Base-by-base conservation (phyloP, 1,140 invertebrate species). In the Leptinotarsa texana region DNA sequence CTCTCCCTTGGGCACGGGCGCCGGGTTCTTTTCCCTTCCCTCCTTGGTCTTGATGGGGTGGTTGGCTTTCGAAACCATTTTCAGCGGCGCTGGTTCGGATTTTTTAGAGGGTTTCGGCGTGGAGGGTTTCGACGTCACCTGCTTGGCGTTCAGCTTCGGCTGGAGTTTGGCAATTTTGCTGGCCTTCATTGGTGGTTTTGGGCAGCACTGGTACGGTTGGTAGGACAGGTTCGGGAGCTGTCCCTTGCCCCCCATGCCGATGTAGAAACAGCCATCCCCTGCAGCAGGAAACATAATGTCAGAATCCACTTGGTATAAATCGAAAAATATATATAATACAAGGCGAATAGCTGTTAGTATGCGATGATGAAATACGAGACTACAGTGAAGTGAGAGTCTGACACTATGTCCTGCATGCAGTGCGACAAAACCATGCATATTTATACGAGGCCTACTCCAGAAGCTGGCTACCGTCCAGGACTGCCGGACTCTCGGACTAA, bases 261-360 rank as follows among this genome's bases (percentile, higher is more conserved):
- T 93, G 93, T 94, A 94, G 93, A 95, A 95, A 93, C 94, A 95
- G 92, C 93, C 93, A 92, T 95, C 93, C 93, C 94, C 93, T 95
- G 93, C 90, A 89, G 80, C 83, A 85, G 87, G 86, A 87, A 84
- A 90, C 89, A 88, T 88, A 89, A 89, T 88, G 88, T 89, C 87
- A 89, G 87, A 87, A 86, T 84, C 82, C 63, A 73, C 71, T 65
- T 57, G 21, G 48, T 42, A 73, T 48, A 73, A 73, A 65, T 42
- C 47, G 61, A 17, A 17, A 49, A 73, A 49, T 65, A 65, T 18
- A 24, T 65, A 65, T 73, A 63, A 65, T 48, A 47, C 48, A 48
- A 62, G 33, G 70, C 74, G 70, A 77, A 76, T 63, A 75, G 75
- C 74, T 75, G 80, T 81, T 78, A 77, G 78, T 79, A 78, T 49